These are phyloP conservation scores for Carcinoscorpius rotundicauda DNA, from an alignment of 1,140 invertebrate species.

Conservation along the genomic window DNA sequence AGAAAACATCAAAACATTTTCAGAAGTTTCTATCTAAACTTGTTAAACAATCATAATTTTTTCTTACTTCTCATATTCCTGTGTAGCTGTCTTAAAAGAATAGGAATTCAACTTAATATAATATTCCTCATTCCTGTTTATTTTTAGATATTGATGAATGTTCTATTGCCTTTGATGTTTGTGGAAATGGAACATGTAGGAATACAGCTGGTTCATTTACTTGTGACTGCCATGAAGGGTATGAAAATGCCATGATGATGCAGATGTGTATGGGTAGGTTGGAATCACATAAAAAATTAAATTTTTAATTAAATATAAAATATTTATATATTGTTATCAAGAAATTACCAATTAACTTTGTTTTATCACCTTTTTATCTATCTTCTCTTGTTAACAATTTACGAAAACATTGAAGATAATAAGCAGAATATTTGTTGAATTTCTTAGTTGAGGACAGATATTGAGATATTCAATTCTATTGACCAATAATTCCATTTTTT, in stretches of 20 bases:
- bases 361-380: no score
- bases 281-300: conserved; percentile 21
- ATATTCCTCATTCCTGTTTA: not conserved
- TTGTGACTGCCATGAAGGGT: conserved; percentile 71
- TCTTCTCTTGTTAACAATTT: no score
- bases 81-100: not conserved
- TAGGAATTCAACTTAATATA: not conserved
- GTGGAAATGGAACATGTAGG: conserved; percentile 40
- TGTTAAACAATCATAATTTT: no score
- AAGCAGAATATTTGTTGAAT: no score
- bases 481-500: no score
- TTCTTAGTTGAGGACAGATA: no score
- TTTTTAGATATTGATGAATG: conserved; percentile 49
- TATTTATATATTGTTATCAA: no score
- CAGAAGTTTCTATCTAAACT: no score
- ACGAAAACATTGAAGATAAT: no score
- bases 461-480: no score
- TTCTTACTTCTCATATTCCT: not conserved
- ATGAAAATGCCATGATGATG: conserved; percentile 47
- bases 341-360: no score
- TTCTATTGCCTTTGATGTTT: conserved; percentile 34
- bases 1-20: no score
- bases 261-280: conserved; percentile 66
- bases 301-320: not conserved
- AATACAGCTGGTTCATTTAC: conserved; percentile 61